These are phyloP conservation scores for Protobothrops flavoviridis DNA, from an alignment of 2,113 vertebrate genomes.

Conservation along the genomic window DNA sequence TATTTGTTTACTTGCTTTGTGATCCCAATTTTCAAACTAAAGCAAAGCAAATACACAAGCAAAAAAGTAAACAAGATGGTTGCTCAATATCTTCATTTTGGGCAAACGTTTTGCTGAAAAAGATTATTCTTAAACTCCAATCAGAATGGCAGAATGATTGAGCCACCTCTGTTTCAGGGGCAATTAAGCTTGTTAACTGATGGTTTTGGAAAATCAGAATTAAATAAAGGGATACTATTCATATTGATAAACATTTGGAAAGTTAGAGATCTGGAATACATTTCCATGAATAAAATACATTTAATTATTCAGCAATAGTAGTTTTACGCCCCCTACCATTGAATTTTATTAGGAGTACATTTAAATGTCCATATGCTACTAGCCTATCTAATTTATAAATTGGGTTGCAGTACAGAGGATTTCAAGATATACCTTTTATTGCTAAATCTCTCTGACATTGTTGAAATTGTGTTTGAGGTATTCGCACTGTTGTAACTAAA, in stretches of 20 bases:
- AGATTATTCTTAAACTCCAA: not conserved
- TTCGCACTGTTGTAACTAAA: not conserved
- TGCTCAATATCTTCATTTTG: not conserved
- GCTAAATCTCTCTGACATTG: not conserved
- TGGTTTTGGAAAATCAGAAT: not conserved
- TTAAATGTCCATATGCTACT: not conserved
- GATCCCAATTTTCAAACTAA: not conserved
- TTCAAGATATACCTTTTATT: not conserved
- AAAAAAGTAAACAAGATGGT: not conserved
- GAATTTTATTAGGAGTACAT: slow-evolving; percentile 27
- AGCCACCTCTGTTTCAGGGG: not conserved
- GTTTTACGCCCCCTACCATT: slow-evolving; percentile 63
- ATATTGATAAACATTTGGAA: not conserved
- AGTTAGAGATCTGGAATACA: not conserved
- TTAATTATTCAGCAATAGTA: slow-evolving; percentile 45
- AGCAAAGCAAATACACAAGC: not conserved
- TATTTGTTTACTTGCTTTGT: not conserved
- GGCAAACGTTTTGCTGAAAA: not conserved
- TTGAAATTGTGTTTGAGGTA: not conserved
- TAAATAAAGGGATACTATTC: not conserved
- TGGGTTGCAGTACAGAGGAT: not conserved
- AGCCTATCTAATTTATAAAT: not conserved
- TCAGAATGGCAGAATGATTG: not conserved
- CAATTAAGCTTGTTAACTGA: not conserved
- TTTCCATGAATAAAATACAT: not conserved